phyloP scores from a whole-genome alignment of 2,888 invertebrate genomes.

The Latrodectus hesperus region DNA sequence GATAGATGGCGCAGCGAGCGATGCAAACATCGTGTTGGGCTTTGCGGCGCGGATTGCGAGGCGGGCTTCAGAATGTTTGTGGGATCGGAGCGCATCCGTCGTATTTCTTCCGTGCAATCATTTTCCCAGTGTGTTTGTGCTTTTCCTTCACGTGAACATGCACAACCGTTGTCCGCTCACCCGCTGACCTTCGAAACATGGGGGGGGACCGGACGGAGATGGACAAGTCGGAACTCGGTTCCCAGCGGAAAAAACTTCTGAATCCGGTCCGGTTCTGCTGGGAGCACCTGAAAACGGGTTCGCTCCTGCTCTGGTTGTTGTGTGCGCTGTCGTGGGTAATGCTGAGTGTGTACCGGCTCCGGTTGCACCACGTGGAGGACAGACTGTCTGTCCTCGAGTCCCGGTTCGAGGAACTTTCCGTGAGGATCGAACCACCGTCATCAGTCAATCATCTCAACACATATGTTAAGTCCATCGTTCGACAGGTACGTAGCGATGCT shows the following conservation, averaged over 20 bases:
- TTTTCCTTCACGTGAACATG: not conserved
- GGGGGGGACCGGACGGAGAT: conserved; percentile 58
- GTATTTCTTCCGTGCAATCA: not conserved
- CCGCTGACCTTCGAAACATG: not conserved
- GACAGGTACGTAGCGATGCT: conserved; percentile 41
- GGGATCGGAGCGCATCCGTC: not conserved
- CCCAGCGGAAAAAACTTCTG: not conserved
- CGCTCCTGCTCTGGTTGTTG: conserved; percentile 51
- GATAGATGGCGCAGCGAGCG: not conserved
- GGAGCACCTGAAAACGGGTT: conserved; percentile 13
- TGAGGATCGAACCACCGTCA: not conserved
- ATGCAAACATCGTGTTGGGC: not conserved
- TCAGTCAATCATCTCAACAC: conserved; percentile 28
- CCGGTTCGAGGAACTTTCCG: conserved; percentile 13
- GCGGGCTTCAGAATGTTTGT: not conserved
- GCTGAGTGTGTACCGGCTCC: conserved; percentile 34
- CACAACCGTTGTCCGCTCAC: not conserved
- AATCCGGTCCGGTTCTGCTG: conserved; percentile 23
- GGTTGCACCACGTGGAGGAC: conserved; percentile 63
- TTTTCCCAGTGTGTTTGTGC: not conserved
- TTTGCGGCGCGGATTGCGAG: not conserved
- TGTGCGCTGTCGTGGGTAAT: conserved; percentile 53
- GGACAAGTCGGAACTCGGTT: not conserved
- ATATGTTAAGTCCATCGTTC: conserved; percentile 38
- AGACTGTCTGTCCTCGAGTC: conserved; percentile 42